Conservation (phyloP, 2,113 vertebrate species). For the Lasiurus borealis region DNA sequence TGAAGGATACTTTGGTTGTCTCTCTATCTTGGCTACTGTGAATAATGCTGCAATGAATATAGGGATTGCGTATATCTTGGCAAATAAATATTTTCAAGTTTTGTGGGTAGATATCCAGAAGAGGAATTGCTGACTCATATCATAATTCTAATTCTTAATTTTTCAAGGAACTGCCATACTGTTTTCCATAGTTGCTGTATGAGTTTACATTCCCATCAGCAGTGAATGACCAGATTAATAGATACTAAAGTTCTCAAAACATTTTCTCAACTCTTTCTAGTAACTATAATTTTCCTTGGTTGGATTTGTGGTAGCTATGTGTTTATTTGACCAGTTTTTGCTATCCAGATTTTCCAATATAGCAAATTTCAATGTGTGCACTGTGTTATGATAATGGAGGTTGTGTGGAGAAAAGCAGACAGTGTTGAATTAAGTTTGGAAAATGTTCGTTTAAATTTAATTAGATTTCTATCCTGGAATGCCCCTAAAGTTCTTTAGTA, state of each 20-base stretch:
- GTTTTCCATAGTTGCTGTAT: neutral
- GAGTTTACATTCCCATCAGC: neutral
- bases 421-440: neutral
- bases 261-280: neutral
- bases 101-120: neutral
- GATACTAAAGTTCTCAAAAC: conserved; percentile 3
- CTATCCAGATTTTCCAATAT: neutral
- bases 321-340: neutral
- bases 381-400: neutral
- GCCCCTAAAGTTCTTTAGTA: neutral
- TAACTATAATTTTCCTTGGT: neutral
- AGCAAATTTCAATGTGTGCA: neutral
- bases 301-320: neutral
- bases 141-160: neutral
- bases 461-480: conserved; percentile 10
- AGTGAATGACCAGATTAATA: neutral
- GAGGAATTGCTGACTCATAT: neutral
- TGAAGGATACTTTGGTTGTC: neutral
- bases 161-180: neutral
- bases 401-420: neutral
- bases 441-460: conserved; percentile 23
- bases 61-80: neutral
- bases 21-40: neutral
- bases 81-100: neutral
- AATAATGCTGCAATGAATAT: neutral